These are phyloP conservation scores for Eumacrocentrus americanus DNA, from an alignment of 2,888 invertebrate genomes.

Conservation along the genomic window DNA sequence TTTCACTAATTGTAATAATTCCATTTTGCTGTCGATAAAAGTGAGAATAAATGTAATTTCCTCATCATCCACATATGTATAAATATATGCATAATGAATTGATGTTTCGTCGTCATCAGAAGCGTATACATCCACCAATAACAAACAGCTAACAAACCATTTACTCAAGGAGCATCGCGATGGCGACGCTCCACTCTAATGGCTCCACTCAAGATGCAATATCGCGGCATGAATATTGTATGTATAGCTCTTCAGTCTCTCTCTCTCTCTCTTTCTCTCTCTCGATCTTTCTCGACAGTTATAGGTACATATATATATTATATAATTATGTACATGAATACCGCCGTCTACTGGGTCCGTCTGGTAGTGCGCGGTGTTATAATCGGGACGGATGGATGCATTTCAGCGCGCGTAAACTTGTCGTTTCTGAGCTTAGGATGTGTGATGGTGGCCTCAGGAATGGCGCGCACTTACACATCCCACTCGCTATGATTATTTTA, in stretches of 20 bases:
- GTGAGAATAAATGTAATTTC: background rate
- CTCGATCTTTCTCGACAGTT: too few relatives aligned
- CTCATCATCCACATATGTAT: background rate
- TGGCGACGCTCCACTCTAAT: constrained; percentile 49
- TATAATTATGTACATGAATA: background rate
- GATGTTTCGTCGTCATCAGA: constrained; percentile 12
- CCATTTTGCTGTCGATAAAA: background rate
- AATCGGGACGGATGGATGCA: background rate
- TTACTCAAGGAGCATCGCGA: constrained; percentile 38
- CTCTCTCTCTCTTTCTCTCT: background rate
- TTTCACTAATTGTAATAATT: background rate
- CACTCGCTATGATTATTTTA: constrained; percentile 54
- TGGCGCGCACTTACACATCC: constrained; percentile 12
- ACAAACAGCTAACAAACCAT: constrained; percentile 47
- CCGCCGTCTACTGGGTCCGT: background rate
- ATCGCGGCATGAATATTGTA: constrained; percentile 58
- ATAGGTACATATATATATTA: too few relatives aligned
- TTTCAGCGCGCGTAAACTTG: background rate
- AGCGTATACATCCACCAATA: constrained; percentile 27
- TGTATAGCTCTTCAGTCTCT: constrained; percentile 21
- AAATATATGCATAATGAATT: background rate
- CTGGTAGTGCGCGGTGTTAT: background rate
- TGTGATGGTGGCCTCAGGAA: constrained; percentile 9
- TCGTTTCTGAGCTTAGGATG: background rate
- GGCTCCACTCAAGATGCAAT: constrained; percentile 58